Conservation (phyloP, 2,113 vertebrate species). For the Myodes glareolus region DNA sequence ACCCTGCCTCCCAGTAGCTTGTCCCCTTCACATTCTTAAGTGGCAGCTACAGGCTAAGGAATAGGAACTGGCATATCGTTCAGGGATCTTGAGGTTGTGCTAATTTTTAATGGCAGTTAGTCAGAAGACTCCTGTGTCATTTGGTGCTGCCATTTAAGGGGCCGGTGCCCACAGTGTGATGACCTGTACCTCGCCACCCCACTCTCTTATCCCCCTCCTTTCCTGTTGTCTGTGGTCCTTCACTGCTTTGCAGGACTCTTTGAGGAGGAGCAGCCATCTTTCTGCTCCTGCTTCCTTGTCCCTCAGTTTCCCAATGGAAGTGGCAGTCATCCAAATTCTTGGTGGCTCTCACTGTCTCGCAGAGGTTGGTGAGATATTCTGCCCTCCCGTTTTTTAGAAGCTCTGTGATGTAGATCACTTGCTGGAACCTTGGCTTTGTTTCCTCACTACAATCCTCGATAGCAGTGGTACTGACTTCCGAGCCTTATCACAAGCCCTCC, state of each 20-base stretch:
- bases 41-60: neutral
- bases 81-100: neutral
- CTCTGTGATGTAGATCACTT: neutral
- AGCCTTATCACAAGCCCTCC: neutral
- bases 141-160: neutral
- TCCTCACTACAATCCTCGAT: neutral
- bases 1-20: accelerated
- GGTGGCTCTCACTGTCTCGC: neutral
- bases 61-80: neutral
- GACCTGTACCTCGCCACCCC: neutral
- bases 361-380: neutral
- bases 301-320: neutral
- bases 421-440: neutral
- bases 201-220: neutral
- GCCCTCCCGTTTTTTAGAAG: neutral
- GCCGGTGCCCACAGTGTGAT: neutral
- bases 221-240: neutral
- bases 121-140: neutral
- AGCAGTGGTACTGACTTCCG: neutral
- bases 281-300: neutral
- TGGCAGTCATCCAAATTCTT: neutral
- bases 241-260: neutral
- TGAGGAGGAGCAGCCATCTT: neutral
- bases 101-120: neutral
- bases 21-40: neutral